These are phyloP conservation scores for Desoria tigrina DNA, from an alignment of 2,888 invertebrate genomes.

Conservation along the genomic window DNA sequence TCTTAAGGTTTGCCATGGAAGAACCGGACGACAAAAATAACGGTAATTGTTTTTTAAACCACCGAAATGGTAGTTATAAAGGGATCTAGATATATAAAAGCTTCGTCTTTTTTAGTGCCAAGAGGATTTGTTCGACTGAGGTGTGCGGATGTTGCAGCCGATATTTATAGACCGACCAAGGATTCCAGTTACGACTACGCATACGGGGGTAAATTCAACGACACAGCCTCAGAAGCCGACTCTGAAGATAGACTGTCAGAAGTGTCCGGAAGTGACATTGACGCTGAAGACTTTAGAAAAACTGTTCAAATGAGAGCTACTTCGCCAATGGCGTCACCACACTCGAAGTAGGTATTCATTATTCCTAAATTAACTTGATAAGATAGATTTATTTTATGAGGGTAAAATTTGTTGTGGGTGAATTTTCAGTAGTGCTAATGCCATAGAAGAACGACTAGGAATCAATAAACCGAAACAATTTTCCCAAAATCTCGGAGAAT, in stretches of 20 bases:
- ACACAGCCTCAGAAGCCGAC: constrained; percentile 21
- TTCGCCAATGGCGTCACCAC: too few relatives aligned
- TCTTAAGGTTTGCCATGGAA: constrained; percentile 53
- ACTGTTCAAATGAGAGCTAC: not conserved
- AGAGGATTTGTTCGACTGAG: constrained; percentile 51
- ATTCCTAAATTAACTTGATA: too few relatives aligned
- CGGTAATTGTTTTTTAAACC: constrained; percentile 25
- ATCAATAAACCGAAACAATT: too few relatives aligned
- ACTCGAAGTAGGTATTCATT: too few relatives aligned
- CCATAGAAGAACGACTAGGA: too few relatives aligned
- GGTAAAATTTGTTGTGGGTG: too few relatives aligned
- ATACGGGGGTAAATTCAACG: constrained; percentile 10
- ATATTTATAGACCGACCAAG: constrained; percentile 8
- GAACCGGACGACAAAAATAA: constrained; percentile 44
- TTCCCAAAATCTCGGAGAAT: too few relatives aligned
- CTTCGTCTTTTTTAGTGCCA: constrained; percentile 33
- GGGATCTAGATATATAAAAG: too few relatives aligned
- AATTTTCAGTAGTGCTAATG: too few relatives aligned
- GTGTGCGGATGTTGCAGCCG: constrained; percentile 40
- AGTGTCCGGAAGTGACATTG: constrained; percentile 20
- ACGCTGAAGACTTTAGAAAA: constrained; percentile 2
- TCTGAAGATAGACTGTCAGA: constrained; percentile 16
- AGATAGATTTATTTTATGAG: too few relatives aligned
- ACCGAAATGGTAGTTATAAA: not conserved
- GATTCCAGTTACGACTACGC: constrained; percentile 16